phyloP scores from a whole-genome alignment of 2,797 vertebrate species.

The Hylomyscus alleni region DNA sequence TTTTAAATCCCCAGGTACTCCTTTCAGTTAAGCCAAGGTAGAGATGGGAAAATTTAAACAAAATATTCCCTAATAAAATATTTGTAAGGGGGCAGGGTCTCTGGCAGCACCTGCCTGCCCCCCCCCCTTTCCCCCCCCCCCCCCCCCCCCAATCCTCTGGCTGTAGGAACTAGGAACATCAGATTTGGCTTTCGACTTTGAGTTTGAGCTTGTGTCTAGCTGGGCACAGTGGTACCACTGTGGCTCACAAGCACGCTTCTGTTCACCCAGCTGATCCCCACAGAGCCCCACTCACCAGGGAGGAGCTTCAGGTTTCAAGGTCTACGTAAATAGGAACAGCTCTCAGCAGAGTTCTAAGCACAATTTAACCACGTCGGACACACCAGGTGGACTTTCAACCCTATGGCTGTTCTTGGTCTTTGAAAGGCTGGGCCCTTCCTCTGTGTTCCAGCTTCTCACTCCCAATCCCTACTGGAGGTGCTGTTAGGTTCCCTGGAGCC shows the following conservation, averaged over 20 bases:
- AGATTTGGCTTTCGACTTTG: neutral
- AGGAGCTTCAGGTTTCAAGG: neutral
- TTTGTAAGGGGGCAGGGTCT: neutral
- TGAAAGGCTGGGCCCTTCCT: neutral
- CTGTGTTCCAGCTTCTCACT: neutral
- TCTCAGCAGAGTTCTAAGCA: no score
- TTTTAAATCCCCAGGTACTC: neutral
- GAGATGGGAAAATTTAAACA: slow-evolving; percentile 37
- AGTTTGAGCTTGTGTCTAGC: neutral
- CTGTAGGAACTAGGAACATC: neutral
- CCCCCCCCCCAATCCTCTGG: neutral
- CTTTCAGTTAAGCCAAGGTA: slow-evolving; percentile 20
- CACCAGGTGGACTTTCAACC: neutral
- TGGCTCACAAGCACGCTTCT: neutral
- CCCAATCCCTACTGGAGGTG: neutral
- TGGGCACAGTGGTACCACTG: neutral
- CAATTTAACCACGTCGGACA: neutral
- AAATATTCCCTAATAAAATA: neutral
- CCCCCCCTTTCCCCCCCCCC: no score
- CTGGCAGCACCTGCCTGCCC: neutral
- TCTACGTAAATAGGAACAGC: rapidly evolving
- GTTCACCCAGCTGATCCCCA: neutral
- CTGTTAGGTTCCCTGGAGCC: neutral
- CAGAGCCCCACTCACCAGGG: neutral
- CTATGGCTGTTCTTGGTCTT: neutral